Base-by-base conservation (phyloP, 2,888 invertebrate species). In the Phyto melanocephala region DNA sequence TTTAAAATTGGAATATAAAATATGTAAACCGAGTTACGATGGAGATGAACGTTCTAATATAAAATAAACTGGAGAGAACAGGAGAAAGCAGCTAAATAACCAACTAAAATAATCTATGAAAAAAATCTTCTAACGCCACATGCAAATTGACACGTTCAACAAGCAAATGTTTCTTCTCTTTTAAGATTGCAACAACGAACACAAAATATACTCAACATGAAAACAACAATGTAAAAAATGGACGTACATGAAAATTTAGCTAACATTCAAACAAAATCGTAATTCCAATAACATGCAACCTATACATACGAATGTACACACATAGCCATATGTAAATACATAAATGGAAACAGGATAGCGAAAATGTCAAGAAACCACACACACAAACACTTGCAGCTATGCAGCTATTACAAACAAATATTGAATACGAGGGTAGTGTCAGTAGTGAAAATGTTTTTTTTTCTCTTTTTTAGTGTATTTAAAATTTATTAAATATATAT, bases 81-180 rank as follows among this genome's bases (percentile, higher is more conserved):
- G 15, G 7, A 45, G 13, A 24, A 28, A 63, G 24, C 33, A 65
- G 50, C 17, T 4, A 37, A 7, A 65, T 10, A 52, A 35, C n/a
- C 13, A 45, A 45, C 33, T 54, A 58, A 37, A 63, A n/a, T 11
- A 62, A 60, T 45, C 45, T 37, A 22, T 0, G n/a, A 33, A 35
- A 62, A 62, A 67, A 63, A 74, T 35, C 28, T 62, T 6, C 72
- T 68, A 71, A 82, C 75, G 82, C 82, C 79, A 82, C 82, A 82
- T 79, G 82, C 75, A 82, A 82, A 82, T 82, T 82, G 82, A 82
- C 82, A 82, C 75, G 82, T 82, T 82, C 81, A 78, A 78, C 81
- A 78, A 81, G 78, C 81, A 81, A 63, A 63, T 45, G 22, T 54
- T 70, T 47, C 15, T 47, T 70, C 37, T 17, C n/a, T 28, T 58